Evolutionary conservation across 2,113 vertebrate genomes (phyloP).

Genomic region (Equus quagga): DNA sequence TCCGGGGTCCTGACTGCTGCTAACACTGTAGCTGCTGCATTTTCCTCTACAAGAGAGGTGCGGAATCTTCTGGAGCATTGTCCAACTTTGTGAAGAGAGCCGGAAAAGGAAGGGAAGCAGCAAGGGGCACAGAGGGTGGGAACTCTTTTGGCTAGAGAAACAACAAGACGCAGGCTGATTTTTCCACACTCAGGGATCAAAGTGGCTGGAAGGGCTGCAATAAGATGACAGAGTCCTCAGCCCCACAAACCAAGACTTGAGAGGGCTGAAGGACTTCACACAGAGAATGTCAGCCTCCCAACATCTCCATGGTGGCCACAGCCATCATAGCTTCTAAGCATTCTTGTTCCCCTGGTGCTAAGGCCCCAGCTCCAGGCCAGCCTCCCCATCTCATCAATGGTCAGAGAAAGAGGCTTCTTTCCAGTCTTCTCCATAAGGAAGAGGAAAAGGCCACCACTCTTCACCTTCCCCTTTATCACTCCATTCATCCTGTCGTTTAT

Average conservation of each 20-base stretch:
- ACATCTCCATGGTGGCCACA: rapidly evolving
- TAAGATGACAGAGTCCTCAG: background rate
- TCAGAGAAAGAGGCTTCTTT: background rate
- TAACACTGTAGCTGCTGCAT: background rate
- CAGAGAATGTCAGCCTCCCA: background rate
- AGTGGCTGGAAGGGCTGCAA: background rate
- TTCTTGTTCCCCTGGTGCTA: background rate
- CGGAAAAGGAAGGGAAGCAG: background rate
- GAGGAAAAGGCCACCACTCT: background rate
- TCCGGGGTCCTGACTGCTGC: background rate
- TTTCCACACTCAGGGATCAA: background rate
- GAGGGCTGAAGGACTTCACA: background rate
- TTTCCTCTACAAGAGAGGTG: background rate
- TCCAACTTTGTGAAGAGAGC: background rate
- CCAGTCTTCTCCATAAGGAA: background rate
- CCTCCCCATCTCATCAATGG: background rate
- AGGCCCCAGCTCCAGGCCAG: background rate
- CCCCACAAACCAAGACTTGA: background rate
- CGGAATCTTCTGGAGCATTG: background rate
- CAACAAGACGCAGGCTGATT: background rate
- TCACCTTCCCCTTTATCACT: background rate
- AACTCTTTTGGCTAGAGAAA: background rate
- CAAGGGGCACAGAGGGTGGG: background rate
- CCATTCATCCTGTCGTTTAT: background rate
- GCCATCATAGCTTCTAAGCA: background rate